Conservation (phyloP, 2,113 vertebrate genomes). For the Tretioscincus oriximinensis region DNA sequence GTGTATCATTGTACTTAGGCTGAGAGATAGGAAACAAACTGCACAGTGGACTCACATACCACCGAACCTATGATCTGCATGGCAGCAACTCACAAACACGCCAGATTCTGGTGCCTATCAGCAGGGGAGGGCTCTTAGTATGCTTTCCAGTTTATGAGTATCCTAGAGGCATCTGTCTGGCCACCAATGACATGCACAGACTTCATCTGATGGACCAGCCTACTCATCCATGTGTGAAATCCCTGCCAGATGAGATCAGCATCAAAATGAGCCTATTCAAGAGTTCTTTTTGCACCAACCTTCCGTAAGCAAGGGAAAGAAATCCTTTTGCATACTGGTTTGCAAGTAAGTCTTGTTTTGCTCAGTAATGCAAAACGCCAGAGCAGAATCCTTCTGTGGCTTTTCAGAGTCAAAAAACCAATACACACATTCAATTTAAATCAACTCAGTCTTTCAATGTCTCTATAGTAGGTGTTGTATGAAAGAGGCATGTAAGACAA, state of each 20-base stretch:
- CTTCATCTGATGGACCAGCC: slow-evolving; percentile 11
- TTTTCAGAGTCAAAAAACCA: background rate
- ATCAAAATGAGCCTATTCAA: slow-evolving; percentile 3
- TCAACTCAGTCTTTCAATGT: background rate
- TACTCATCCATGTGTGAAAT: slow-evolving; percentile 6
- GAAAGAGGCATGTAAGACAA: background rate
- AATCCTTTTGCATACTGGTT: background rate
- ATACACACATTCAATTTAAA: background rate
- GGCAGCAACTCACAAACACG: background rate
- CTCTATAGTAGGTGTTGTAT: background rate
- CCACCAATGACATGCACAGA: background rate
- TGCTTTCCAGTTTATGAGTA: background rate
- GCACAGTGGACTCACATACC: background rate
- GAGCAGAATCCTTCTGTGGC: background rate
- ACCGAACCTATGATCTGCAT: background rate
- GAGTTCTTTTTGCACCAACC: background rate
- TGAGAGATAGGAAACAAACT: background rate
- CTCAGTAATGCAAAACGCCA: background rate
- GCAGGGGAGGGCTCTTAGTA: background rate
- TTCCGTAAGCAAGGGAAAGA: background rate
- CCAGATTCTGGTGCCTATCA: background rate
- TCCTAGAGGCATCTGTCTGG: background rate
- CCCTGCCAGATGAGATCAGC: slow-evolving; percentile 20
- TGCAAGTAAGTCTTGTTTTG: background rate
- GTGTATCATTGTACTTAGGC: background rate